Percentiles rank a stretch among this genome's conserved stretches.
phyloP scores from a whole-genome alignment of 2,113 vertebrate genomes.

The Galemys pyrenaicus region DNA sequence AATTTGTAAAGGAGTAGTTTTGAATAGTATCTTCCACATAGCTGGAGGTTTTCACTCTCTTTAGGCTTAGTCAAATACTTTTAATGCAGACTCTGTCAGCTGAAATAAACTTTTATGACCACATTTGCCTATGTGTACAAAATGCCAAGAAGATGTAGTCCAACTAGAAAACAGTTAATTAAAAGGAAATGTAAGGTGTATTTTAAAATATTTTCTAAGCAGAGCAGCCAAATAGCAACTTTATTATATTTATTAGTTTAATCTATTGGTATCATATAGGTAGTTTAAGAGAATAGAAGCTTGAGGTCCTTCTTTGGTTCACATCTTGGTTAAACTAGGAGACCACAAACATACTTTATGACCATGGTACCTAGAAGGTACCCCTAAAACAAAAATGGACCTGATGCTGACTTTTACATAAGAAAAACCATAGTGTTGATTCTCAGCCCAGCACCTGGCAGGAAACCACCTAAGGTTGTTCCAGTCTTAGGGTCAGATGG shows the following conservation, averaged over 20 bases:
- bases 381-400: background rate
- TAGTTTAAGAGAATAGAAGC: background rate
- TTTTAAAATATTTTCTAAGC: conserved; percentile 27
- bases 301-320: background rate
- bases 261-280: background rate
- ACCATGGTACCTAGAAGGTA: background rate
- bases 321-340: background rate
- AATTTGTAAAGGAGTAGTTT: background rate
- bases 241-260: background rate
- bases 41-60: background rate
- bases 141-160: background rate
- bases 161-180: background rate
- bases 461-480: background rate
- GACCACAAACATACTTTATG: background rate
- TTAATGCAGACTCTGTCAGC: background rate
- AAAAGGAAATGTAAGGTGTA: background rate
- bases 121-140: background rate
- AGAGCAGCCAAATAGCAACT: background rate
- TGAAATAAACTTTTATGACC: background rate
- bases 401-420: background rate
- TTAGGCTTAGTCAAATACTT: background rate
- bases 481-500: background rate
- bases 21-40: background rate
- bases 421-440: background rate
- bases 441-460: background rate